Evolutionary conservation across 2,797 vertebrate species (phyloP), one percentile per base, ranked within the genome.

Genomic region (Aplochiton taeniatus): DNA sequence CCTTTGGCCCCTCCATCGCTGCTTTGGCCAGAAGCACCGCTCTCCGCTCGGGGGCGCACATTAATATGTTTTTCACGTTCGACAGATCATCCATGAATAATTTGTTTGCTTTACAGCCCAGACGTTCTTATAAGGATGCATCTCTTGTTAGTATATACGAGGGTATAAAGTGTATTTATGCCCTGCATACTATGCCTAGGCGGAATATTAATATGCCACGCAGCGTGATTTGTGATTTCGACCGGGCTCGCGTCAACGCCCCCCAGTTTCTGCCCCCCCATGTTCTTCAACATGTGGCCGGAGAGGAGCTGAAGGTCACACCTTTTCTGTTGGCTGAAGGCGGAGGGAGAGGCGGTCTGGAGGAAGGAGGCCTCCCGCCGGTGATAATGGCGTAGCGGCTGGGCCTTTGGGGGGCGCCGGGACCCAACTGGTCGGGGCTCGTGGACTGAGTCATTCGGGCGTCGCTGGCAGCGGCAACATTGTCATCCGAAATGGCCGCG

Each of bases 241-340:
- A 16, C 58, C 19, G 12, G 17, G 44, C 49, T 55, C 63, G 48
- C 56, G 54, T 73, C 72, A 70, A 43, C 44, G 43, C 11, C 17
- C 19, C 57, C 20, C 63, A 57, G 14, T 8, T 9, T 53, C 58
- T 31, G 45, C 61, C 66, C 19, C 43, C 59, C 52, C 43, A 46
- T 48, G 44, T 51, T 14, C 10, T 50, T 31, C 48, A 20, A n/a
- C 31, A n/a, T n/a, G n/a, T n/a, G n/a, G n/a, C n/a, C n/a, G 61
- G 31, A 59, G 53, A 46, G 62, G 73, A 80, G 79, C 70, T 78
- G 83, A 88, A 90, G 89, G 87, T 89, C 81, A 60, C 77, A 80
- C 71, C 81, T 86, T 81, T 66, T 70, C 71, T 71, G 73, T 75
- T 67, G 52, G 63, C 79, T 74, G 78, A 80, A 74, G 55, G 66